Evolutionary conservation across 2,113 vertebrate species (phyloP).

Genomic region (Tylochromis polylepis): DNA sequence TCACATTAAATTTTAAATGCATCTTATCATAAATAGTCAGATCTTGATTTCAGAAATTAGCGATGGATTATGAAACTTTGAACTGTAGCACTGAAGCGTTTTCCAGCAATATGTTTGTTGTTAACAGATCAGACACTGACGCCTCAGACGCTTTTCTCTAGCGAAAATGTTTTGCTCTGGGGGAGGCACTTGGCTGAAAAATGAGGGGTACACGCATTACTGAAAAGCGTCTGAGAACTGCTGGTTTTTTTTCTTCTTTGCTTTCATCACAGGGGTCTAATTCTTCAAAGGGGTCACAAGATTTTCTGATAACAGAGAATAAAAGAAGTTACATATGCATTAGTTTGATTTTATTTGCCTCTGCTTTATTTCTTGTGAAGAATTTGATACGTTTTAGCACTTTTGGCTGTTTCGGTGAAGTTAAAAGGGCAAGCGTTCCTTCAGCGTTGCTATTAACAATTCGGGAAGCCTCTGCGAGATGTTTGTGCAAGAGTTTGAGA

Average conservation of each 20-base stretch:
- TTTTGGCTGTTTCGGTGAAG: neutral
- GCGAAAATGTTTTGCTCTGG: neutral
- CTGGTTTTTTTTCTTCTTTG: neutral
- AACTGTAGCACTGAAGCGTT: fast-evolving
- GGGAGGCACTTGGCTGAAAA: neutral
- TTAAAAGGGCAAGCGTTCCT: neutral
- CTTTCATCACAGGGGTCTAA: neutral
- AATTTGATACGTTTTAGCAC: neutral
- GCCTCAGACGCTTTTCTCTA: neutral
- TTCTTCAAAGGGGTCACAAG: neutral
- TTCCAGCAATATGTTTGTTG: neutral
- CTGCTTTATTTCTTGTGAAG: neutral
- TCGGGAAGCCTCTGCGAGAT: neutral
- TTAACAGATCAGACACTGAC: neutral
- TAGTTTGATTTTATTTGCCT: neutral
- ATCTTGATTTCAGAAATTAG: neutral
- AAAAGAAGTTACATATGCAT: neutral
- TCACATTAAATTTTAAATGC: neutral
- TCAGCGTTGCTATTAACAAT: neutral
- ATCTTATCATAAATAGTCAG: neutral
- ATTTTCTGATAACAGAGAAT: neutral
- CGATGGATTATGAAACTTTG: neutral
- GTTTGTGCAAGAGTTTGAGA: neutral
- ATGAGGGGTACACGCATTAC: neutral
- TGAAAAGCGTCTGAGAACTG: neutral